Evolutionary conservation across 2,113 vertebrate genomes (phyloP).

Genomic region (Notiomystis cincta): DNA sequence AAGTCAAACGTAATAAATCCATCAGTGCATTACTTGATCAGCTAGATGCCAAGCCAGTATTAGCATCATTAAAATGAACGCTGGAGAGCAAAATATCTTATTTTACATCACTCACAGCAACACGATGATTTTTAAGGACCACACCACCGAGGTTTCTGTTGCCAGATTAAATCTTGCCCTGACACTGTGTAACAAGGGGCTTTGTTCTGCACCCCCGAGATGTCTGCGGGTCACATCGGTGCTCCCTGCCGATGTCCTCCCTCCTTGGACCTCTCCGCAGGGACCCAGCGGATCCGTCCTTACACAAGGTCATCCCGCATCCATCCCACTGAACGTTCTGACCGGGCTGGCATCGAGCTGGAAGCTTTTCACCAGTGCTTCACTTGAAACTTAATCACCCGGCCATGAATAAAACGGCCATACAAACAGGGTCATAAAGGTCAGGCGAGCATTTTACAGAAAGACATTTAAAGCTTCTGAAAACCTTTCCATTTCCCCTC

Average conservation of each 20-base stretch:
- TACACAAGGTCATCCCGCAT: neutral
- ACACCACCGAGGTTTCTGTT: neutral
- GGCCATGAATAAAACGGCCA: neutral
- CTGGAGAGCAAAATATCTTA: neutral
- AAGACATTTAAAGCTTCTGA: neutral
- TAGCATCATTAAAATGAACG: neutral
- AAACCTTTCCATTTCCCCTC: neutral
- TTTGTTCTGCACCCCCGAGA: neutral
- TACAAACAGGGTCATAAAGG: neutral
- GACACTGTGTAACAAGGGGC: neutral
- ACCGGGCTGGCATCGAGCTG: neutral
- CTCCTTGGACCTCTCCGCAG: neutral
- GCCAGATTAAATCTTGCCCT: neutral
- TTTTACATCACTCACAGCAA: neutral
- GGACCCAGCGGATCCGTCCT: rapidly evolving
- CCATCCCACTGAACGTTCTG: neutral
- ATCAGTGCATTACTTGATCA: neutral
- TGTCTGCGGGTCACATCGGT: neutral
- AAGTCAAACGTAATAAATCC: neutral
- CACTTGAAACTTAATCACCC: neutral
- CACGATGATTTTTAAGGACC: neutral
- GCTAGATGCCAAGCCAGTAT: neutral
- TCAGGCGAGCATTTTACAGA: neutral
- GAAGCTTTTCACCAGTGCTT: neutral
- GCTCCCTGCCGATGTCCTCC: neutral